Percentiles rank a stretch among this genome's conserved stretches.
Conservation (phyloP, 2,888 invertebrate species). For the Aphrophora alni region DNA sequence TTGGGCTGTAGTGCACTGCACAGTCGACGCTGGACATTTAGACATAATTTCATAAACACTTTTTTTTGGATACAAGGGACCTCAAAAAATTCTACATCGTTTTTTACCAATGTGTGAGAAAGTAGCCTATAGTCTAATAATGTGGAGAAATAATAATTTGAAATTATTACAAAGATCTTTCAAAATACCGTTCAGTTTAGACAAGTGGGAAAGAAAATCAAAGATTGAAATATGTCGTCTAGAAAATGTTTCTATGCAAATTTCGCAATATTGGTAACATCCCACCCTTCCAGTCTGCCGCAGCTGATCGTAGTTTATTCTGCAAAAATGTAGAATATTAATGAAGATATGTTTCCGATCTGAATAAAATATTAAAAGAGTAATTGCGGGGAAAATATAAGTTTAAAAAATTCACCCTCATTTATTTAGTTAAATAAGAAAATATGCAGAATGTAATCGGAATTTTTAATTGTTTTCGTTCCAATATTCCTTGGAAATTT, state of each 20-base stretch:
- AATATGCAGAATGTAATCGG: not conserved
- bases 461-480: slow-evolving; percentile 4
- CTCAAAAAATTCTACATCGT: too few relatives aligned
- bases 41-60: too few relatives aligned
- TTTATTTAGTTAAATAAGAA: not conserved
- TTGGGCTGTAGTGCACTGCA: too few relatives aligned
- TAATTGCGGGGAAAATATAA: not conserved
- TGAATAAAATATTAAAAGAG: not conserved
- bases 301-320: not conserved
- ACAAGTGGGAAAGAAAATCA: too few relatives aligned
- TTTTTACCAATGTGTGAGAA: too few relatives aligned
- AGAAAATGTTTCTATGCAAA: not conserved
- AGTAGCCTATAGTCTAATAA: too few relatives aligned
- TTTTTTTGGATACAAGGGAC: too few relatives aligned
- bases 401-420: not conserved
- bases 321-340: not conserved
- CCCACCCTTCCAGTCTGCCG: not conserved
- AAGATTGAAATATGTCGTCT: not conserved
- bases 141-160: too few relatives aligned
- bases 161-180: too few relatives aligned
- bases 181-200: too few relatives aligned
- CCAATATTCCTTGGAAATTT: slow-evolving; percentile 7
- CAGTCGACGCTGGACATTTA: too few relatives aligned
- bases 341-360: not conserved
- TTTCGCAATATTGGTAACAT: not conserved